These are phyloP conservation scores for Piprites chloris DNA, from an alignment of 2,113 vertebrate genomes.

Conservation along the genomic window DNA sequence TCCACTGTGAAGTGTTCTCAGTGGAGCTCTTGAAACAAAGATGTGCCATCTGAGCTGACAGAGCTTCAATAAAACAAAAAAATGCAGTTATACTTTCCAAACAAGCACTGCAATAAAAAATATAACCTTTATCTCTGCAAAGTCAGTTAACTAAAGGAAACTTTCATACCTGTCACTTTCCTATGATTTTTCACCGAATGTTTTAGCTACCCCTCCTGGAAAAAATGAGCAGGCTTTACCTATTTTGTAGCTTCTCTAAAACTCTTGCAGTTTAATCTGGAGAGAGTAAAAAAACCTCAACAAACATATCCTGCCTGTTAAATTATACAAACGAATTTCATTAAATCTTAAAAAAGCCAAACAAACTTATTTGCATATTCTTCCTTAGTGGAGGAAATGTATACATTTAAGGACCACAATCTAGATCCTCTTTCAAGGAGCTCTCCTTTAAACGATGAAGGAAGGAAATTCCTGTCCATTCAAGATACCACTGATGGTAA, in stretches of 20 bases:
- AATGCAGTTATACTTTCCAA: conserved; percentile 3
- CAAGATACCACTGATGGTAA: neutral
- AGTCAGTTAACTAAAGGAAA: conserved; percentile 13
- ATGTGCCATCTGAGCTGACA: neutral
- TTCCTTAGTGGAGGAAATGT: neutral
- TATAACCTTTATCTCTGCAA: neutral
- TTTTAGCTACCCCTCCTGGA: neutral
- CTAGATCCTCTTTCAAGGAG: neutral
- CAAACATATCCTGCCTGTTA: neutral
- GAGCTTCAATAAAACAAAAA: neutral
- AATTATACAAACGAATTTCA: neutral
- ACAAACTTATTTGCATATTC: neutral
- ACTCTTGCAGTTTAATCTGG: neutral
- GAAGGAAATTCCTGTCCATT: neutral
- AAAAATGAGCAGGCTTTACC: neutral
- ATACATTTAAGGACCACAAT: neutral
- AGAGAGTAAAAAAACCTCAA: neutral
- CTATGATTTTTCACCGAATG: neutral
- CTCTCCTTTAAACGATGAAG: neutral
- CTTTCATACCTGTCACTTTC: neutral
- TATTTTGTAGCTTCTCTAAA: neutral
- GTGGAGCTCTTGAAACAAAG: conserved; percentile 35
- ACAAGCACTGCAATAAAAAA: neutral
- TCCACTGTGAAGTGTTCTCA: conserved; percentile 28
- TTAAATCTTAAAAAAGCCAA: neutral